Evolutionary conservation across 1,140 invertebrate genomes (phyloP).

Genomic region (Bombyx mandarina): DNA sequence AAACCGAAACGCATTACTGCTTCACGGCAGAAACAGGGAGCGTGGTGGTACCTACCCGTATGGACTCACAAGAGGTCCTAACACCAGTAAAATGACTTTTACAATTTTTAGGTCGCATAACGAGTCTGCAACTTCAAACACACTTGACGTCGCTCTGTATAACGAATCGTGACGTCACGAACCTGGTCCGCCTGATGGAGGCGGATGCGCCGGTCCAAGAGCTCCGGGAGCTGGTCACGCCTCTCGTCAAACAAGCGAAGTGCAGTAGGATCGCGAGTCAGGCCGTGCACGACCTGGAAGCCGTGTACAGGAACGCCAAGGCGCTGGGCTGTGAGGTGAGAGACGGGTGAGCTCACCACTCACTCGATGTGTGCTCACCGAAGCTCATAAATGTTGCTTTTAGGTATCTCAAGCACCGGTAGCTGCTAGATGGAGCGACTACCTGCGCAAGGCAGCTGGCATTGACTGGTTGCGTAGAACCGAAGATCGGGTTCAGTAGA

Average conservation of each 20-base stretch:
- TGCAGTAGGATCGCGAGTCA: conserved; percentile 76
- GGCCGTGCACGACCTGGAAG: conserved; percentile 81
- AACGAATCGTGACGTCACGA: conserved; percentile 78
- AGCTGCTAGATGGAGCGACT: too few species aligned
- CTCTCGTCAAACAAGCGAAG: conserved; percentile 76
- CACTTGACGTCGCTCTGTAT: conserved; percentile 78
- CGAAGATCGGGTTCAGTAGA: too few species aligned
- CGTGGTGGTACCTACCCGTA: too few species aligned
- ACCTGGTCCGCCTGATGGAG: conserved; percentile 80
- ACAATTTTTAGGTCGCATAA: conserved; percentile 71
- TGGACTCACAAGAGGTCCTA: too few species aligned
- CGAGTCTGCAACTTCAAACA: conserved; percentile 80
- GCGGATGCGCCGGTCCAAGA: conserved; percentile 79
- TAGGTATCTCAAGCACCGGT: too few species aligned
- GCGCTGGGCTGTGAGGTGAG: conserved; percentile 81
- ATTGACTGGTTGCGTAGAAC: too few species aligned
- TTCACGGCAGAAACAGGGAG: too few species aligned
- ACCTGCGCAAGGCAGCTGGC: too few species aligned
- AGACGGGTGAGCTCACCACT: too few species aligned
- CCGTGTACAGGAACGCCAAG: conserved; percentile 77
- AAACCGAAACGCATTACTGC: too few species aligned
- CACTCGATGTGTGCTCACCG: too few species aligned
- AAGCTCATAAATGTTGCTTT: too few species aligned
- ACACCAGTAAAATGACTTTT: conserved; percentile 4
- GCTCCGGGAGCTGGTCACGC: conserved; percentile 74